Evolutionary conservation across 92 coral and sea anemone species (phyloP), one percentile per base, ranked within the genome.

Genomic region (Plumapathes pennacea): DNA sequence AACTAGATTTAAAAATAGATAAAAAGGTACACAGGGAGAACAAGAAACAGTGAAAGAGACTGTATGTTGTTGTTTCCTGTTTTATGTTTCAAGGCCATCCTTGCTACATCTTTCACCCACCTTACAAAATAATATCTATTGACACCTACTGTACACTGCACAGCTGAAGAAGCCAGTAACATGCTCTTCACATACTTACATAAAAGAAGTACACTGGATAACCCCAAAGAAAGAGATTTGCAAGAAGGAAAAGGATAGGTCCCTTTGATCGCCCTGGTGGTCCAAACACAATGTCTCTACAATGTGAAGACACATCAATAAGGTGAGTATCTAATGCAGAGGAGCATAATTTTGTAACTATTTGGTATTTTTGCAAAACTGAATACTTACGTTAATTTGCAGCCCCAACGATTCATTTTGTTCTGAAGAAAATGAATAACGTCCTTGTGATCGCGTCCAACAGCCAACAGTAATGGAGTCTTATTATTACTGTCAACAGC

Each of bases 181-280:
- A n/a, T n/a, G n/a, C n/a, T n/a, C n/a, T n/a, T n/a, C n/a, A 52
- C 39, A 3, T 54, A 85, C 98, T 80, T 77, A 92, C 98, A 73
- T 73, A 80, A 44, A 61, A 71, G 63, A 84, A 81, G 46, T 92
- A 92, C 17, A 88, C 65, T 17, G 98, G 98, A 70, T 92, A 92
- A 29, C 98, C 98, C 89, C 95, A 77, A 5, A 84, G 71, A 50
- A 92, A 72, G 54, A 92, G 71, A 39, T 84, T 92, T 40, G 80
- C 83, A 11, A 92, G 62, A 38, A 67, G 76, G 40, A 92, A 92
- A 61, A 92, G 54, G 50, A 92, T 45, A 13, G 90, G 71, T 50
- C 67, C 83, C 31, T 82, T 89, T 32, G 98, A 92, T 27, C 95
- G 78, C 2, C 98, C 98, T 37, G 98, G 98, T 8, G 98, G 98